These are phyloP conservation scores for Leguminivora glycinivorella DNA, from an alignment of 1,140 invertebrate species.

Conservation along the genomic window DNA sequence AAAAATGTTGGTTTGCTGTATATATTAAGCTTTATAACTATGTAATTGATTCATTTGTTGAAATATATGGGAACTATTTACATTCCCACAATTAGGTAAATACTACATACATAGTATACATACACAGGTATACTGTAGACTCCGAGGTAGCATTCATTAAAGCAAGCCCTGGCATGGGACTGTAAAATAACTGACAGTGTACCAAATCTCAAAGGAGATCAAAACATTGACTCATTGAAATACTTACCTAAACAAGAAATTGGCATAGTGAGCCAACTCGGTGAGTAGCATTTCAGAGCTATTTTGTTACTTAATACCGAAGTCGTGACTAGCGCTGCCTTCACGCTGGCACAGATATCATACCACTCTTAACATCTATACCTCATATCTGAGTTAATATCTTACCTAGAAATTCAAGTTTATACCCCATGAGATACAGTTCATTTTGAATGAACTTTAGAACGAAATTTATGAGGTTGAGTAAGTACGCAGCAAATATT, in stretches of 20 bases:
- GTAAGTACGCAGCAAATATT: neutral
- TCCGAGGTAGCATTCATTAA: no score
- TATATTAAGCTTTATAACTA: no score
- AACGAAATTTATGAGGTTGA: neutral
- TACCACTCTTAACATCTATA: slow-evolving; percentile 16
- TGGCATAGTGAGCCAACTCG: neutral
- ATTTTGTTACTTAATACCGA: slow-evolving; percentile 66
- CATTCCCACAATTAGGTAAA: no score
- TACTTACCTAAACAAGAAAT: slow-evolving; percentile 47
- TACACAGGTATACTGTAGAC: no score
- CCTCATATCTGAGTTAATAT: slow-evolving; percentile 11
- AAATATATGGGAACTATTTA: no score
- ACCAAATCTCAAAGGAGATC: slow-evolving; percentile 48
- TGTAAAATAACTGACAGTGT: neutral
- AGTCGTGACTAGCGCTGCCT: slow-evolving; percentile 55
- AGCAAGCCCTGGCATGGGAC: no score
- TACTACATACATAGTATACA: no score
- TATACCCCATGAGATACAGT: neutral
- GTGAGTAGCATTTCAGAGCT: slow-evolving; percentile 55
- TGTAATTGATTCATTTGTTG: no score
- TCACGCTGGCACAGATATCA: slow-evolving; percentile 41
- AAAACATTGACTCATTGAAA: slow-evolving; percentile 32
- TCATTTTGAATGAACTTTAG: neutral
- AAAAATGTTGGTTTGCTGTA: no score
- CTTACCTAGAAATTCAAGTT: neutral